phyloP scores from a whole-genome alignment of 1,140 invertebrate genomes.

The Mizuhopecten yessoensis region DNA sequence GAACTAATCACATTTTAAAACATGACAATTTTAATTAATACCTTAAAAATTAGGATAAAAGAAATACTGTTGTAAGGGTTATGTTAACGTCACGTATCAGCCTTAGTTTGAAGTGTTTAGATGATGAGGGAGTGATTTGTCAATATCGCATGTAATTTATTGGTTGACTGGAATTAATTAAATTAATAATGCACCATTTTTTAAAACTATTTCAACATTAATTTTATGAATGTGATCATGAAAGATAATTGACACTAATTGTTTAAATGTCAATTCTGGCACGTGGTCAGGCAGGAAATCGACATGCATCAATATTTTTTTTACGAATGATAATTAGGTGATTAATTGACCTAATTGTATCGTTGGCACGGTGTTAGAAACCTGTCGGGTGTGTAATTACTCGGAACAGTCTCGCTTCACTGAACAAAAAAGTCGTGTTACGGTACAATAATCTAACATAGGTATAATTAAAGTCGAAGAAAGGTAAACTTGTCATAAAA shows the following conservation, averaged over 20 bases:
- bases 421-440: constrained; percentile 7
- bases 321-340: constrained; percentile 1
- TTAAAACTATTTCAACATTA: neutral
- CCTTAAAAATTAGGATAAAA: constrained; percentile 20
- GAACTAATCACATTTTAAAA: neutral
- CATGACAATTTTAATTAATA: constrained; percentile 10
- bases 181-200: constrained; percentile 16
- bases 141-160: neutral
- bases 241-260: neutral
- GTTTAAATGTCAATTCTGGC: neutral
- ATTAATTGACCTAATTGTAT: constrained; percentile 13
- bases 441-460: neutral
- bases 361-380: constrained; percentile 9
- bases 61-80: neutral
- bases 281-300: constrained; percentile 36
- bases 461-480: constrained; percentile 6
- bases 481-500: neutral
- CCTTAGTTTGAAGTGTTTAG: neutral
- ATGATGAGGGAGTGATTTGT: constrained; percentile 26
- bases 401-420: neutral
- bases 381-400: neutral
- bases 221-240: neutral
- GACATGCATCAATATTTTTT: constrained; percentile 28
- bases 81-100: neutral
- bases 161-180: neutral